These are phyloP conservation scores for Drosophila limbata DNA, from an alignment of 2,888 invertebrate genomes.

Conservation along the genomic window DNA sequence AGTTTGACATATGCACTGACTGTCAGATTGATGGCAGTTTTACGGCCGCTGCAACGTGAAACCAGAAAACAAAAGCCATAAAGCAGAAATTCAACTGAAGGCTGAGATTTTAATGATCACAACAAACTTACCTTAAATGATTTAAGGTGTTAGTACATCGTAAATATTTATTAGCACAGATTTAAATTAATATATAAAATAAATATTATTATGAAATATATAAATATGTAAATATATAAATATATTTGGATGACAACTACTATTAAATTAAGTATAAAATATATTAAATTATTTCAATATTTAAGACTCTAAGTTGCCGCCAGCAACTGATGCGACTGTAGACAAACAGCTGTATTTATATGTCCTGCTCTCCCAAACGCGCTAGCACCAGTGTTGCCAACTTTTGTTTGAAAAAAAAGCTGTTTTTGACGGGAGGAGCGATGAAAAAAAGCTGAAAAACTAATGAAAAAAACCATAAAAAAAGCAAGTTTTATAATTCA, in stretches of 20 bases:
- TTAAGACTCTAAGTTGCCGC: no score
- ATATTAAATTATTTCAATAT: no score
- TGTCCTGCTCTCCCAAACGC: no score
- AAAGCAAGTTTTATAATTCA: no score
- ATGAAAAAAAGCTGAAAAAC: no score
- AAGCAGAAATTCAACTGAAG: slow-evolving; percentile 51
- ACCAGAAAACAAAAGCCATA: slow-evolving; percentile 59
- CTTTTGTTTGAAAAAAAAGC: no score
- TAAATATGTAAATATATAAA: neutral
- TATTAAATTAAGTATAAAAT: no score
- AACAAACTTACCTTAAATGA: neutral
- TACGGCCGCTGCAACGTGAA: slow-evolving; percentile 33
- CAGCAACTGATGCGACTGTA: no score
- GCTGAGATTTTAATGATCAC: slow-evolving; percentile 42
- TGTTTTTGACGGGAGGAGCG: no score
- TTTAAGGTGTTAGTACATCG: neutral
- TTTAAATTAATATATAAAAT: neutral
- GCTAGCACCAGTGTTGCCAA: no score
- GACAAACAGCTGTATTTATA: no score
- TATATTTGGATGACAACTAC: neutral
- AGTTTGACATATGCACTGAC: slow-evolving; percentile 3
- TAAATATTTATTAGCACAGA: neutral
- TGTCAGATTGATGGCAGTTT: slow-evolving; percentile 25
- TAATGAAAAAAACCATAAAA: no score
- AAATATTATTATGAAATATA: neutral